phyloP scores from a whole-genome alignment of 2,113 vertebrate species.

The Egretta garzetta region DNA sequence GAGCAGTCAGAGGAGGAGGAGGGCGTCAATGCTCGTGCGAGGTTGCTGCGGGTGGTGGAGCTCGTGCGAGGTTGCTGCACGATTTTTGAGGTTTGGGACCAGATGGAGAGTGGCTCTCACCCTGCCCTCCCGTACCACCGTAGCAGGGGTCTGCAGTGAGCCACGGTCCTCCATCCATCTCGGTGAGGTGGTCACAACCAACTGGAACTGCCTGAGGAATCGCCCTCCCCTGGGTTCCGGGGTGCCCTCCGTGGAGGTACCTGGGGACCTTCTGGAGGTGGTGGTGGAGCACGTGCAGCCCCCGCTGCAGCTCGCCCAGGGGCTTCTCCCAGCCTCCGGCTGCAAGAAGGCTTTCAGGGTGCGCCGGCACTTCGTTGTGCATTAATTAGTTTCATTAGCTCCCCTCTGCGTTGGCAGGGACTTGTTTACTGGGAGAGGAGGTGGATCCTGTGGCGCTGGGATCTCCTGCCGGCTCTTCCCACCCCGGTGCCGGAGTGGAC shows the following conservation, averaged over 20 bases:
- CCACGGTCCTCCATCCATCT: rapidly evolving
- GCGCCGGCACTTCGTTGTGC: rapidly evolving
- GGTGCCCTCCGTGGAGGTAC: rapidly evolving
- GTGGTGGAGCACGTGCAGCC: neutral
- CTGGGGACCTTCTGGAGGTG: neutral
- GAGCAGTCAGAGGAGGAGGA: neutral
- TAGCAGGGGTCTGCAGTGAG: neutral
- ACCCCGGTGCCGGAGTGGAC: rapidly evolving
- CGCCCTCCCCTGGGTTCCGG: neutral
- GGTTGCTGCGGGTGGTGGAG: neutral
- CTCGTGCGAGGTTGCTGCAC: neutral
- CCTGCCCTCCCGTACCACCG: rapidly evolving
- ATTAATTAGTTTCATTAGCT: neutral
- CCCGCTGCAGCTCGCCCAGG: rapidly evolving
- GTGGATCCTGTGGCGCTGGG: rapidly evolving
- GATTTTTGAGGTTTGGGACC: neutral
- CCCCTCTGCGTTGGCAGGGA: rapidly evolving
- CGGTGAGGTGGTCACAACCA: rapidly evolving
- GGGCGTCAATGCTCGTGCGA: rapidly evolving
- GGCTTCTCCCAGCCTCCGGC: neutral
- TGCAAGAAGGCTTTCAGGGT: neutral
- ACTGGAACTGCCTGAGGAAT: neutral
- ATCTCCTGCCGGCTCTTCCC: neutral
- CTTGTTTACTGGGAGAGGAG: neutral
- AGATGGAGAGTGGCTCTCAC: too few species aligned